Base-by-base conservation (phyloP, 1,140 invertebrate genomes). In the Doryteuthis pealeii region DNA sequence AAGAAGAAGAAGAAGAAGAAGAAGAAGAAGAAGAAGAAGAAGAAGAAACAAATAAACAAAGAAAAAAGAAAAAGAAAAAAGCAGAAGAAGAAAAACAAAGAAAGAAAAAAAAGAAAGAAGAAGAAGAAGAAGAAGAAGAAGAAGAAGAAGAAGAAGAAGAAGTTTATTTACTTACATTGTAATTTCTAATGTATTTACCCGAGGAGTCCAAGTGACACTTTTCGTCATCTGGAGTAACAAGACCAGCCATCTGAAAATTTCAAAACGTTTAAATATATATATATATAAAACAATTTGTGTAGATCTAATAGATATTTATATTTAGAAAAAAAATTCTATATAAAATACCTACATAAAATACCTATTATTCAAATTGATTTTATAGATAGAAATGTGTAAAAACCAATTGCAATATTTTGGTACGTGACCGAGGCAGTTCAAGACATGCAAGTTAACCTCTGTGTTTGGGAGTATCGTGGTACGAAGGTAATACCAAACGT, bases 221-320 rank as follows among this genome's bases (percentile, higher is more conserved):
- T 0, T 94, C 95, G 83, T 98, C 96, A 81, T 98, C 97, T 0
- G 96, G 96, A 78, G 93, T 92, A 15, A 98, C 92, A 70, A 98
- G 95, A 40, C 96, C 96, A 67, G 94, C 95, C 28, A 96, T 88
- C 92, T 92, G 32, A 68, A 68, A 68, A 68, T 62, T 5, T 3
- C 22, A 62, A 62, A 62, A 26, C 12, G n/a, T 54, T 14, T 14
- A 14, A 54, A 54, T 54, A 54, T n/a, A n/a, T n/a, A n/a, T n/a
- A n/a, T n/a, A n/a, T n/a, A n/a, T n/a, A n/a, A n/a, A n/a, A n/a
- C n/a, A 54, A n/a, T n/a, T n/a, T n/a, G n/a, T n/a, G n/a, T n/a
- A n/a, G n/a, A n/a, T n/a, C n/a, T n/a, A n/a, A n/a, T n/a, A n/a
- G n/a, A 54, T 54, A 54, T 14, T 54, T 14, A 54, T 54, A 54